Percentiles rank a stretch among this genome's conserved stretches.
These are phyloP conservation scores for Poecilia latipinna DNA, from an alignment of 2,113 vertebrate species.

Conservation along the genomic window DNA sequence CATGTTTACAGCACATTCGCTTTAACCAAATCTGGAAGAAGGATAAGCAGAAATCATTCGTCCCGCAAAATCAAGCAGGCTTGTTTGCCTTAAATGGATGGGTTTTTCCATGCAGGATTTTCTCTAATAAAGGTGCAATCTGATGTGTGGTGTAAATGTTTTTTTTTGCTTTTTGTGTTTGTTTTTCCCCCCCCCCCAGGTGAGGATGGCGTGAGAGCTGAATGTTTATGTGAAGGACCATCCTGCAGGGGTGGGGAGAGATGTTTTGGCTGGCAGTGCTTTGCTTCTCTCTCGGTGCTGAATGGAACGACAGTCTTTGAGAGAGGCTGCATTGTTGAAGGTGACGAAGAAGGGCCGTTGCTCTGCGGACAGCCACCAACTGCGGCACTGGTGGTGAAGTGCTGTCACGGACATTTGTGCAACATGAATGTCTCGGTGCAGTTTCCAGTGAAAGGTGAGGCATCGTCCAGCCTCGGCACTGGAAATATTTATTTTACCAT, in stretches of 20 bases:
- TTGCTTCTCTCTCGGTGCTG: slow-evolving; percentile 85
- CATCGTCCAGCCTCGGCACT: not conserved
- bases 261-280: slow-evolving; percentile 91
- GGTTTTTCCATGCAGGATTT: not conserved
- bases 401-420: slow-evolving; percentile 92
- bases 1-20: not conserved
- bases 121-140: slow-evolving; percentile 1
- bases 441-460: slow-evolving; percentile 84
- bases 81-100: not conserved
- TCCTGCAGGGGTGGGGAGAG: slow-evolving; percentile 83
- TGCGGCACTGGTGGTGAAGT: slow-evolving; percentile 87
- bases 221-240: slow-evolving; percentile 91
- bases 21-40: not conserved
- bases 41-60: not conserved
- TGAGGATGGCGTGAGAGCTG: slow-evolving; percentile 74
- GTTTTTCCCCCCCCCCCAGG: slow-evolving; percentile 70
- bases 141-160: not conserved
- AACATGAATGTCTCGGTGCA: slow-evolving; percentile 90
- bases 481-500: not conserved
- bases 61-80: not conserved
- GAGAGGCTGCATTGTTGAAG: slow-evolving; percentile 89
- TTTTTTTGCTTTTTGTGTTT: slow-evolving; percentile 3
- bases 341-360: slow-evolving; percentile 81
- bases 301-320: slow-evolving; percentile 85
- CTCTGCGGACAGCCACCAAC: slow-evolving; percentile 84